Conservation (phyloP, 2,888 invertebrate genomes). For the Caenorhabditis afra region DNA sequence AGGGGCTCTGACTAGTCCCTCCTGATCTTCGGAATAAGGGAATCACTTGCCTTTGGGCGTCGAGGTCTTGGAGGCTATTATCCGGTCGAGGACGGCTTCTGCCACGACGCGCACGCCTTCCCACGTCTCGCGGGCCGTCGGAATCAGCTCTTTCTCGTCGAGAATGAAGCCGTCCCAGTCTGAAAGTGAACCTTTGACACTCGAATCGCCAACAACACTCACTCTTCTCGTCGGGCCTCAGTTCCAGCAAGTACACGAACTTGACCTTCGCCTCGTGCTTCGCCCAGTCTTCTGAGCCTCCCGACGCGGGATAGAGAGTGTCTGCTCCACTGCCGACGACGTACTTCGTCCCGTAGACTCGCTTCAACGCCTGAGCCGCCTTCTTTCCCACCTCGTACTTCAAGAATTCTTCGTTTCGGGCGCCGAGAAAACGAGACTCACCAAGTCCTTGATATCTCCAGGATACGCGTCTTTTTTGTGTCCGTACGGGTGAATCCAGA, state of each 20-base stretch:
- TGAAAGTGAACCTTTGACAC: constrained; percentile 50
- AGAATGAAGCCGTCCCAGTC: constrained; percentile 81
- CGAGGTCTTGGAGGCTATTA: constrained; percentile 23
- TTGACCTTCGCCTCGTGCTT: constrained; percentile 78
- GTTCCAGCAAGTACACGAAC: constrained; percentile 80
- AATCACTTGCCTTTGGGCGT: constrained; percentile 36
- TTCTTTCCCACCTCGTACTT: constrained; percentile 78
- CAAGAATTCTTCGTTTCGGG: no score
- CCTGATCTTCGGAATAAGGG: neutral
- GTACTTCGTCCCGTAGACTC: constrained; percentile 79
- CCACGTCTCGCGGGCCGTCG: constrained; percentile 80
- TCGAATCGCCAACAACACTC: no score
- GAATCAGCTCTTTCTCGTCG: constrained; percentile 78
- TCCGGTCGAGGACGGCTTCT: constrained; percentile 73
- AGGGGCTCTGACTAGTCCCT: neutral
- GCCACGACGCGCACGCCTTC: constrained; percentile 80
- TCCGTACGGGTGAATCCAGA: constrained; percentile 76
- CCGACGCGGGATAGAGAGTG: constrained; percentile 79
- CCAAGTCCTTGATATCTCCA: constrained; percentile 78
- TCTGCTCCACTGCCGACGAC: constrained; percentile 80
- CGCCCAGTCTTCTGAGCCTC: constrained; percentile 80
- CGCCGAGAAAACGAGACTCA: constrained; percentile 38
- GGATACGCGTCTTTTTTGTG: constrained; percentile 79
- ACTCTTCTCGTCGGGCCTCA: constrained; percentile 80
- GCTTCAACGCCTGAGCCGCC: constrained; percentile 75